Base-by-base conservation (phyloP, 2,888 invertebrate species). In the Drosophila sordidula region DNA sequence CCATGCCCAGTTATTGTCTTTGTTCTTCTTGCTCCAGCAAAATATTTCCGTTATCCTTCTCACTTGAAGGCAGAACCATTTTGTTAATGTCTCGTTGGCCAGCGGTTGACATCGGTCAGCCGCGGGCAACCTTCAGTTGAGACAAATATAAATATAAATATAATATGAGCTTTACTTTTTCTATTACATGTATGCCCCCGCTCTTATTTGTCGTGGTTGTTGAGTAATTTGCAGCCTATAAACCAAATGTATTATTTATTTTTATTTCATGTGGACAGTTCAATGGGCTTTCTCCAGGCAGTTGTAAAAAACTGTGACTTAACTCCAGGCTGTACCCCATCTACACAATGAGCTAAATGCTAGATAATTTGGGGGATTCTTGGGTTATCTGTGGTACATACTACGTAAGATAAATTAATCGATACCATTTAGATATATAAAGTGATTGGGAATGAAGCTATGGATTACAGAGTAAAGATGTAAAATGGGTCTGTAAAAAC, bases 41-140 rank as follows among this genome's bases (percentile, higher is more conserved):
- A 83, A 70, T 65, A 69, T 74, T 70, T 80, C 65, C 84, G 63
- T 74, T 83, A 73, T 86, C 69, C 66, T 54, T 75, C 54, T 50
- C 49, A 51, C 52, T 59, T 52, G 57, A 46, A 38, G 54, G 42
- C 57, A 47, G 58, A 83, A 83, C 56, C 86, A 83, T 86, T 88
- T 87, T 70, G 83, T 83, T 75, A 88, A 88, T 83, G 84, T 87
- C 75, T 50, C 56, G 57, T 64, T 76, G 80, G 74, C 74, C 80
- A 70, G 49, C 59, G 55, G 51, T 63, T 89, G 89, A 87, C 84
- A 87, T 76, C 75, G 89, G 79, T 70, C 72, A 70, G 75, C 77
- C 78, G 74, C 68, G 63, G 54, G 66, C 70, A 46, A 56, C 51
- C 61, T 64, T 41, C 59, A 69, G 68, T 66, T 69, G 64, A 50